Evolutionary conservation across 2,888 invertebrate genomes (phyloP), one percentile per base, ranked within the genome.

Genomic region (Eulithis testata): DNA sequence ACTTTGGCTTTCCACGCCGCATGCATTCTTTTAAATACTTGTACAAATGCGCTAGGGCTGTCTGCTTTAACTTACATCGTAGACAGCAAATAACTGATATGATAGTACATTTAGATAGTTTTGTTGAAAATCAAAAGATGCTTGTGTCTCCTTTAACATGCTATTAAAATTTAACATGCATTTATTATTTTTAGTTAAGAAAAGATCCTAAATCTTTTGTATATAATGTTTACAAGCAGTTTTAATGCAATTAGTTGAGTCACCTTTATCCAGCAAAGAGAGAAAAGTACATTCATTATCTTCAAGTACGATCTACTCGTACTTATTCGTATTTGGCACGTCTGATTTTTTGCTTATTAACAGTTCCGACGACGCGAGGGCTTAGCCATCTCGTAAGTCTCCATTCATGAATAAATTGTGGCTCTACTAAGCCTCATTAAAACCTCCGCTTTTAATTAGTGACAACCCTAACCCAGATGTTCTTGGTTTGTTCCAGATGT

Each of bases 1-100:
- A 73, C 5, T 8, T 31, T 31, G 31, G 31, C 80, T 80, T 80
- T 79, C 77, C 68, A 73, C 63, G 61, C 66, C 58, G 68, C 69
- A 72, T 70, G 77, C 80, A 82, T 85, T 83, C 83, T 80, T 81
- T 75, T 75, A 76, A 78, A 76, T 75, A 65, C 70, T 69, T 71
- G 73, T 60, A 67, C 50, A 62, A 62, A 68, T 61, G 58, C 44
- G 69, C 68, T 77, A 78, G 75, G 81, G 77, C 66, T 77, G 75
- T 47, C 66, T 36, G 12, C 3, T 8, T 11, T 40, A 52, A 36
- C 36, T 21, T 49, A 21, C 21, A 49, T 49, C 11, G 8, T 8
- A 12, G 12, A 12, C 6, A 31, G 12, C 45, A 45, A 0, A 4
- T 9, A 47, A 12, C 14, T 14, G 40, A 7, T 14, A 3, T 47